A percentile compares a stretch with the other conserved stretches of the same genome.
phyloP scores from a whole-genome alignment of 23 tunicate species.

The Trididemnum nubilum region DNA sequence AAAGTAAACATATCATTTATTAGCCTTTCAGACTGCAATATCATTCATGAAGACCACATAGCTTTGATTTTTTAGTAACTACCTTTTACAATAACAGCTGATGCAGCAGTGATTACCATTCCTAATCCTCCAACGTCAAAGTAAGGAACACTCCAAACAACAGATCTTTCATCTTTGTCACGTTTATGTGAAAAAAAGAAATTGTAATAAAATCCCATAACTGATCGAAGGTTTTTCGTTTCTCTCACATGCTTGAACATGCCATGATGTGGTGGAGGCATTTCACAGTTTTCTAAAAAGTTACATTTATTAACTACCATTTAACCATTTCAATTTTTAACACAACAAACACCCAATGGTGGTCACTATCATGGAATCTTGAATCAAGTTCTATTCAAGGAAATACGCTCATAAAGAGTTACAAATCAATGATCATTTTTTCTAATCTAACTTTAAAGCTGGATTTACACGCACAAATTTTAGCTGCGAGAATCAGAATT shows the following conservation, averaged over 20 bases:
- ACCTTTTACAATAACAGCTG: constrained; percentile 40
- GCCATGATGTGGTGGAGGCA: constrained; percentile 33
- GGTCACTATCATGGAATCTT: too few species aligned
- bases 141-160: constrained; percentile 90
- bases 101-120: constrained; percentile 81
- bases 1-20: too few species aligned
- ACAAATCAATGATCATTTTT: too few species aligned
- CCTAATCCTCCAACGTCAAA: constrained; percentile 79
- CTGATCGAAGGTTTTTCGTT: constrained; percentile 57
- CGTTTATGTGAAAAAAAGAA: constrained; percentile 38
- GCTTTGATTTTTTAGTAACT: too few species aligned
- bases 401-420: too few species aligned
- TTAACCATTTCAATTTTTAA: not conserved
- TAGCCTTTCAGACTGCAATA: too few species aligned
- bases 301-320: not conserved
- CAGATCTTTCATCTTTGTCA: not conserved
- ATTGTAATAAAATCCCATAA: constrained; percentile 80
- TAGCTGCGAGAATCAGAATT: too few species aligned
- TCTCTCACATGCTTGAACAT: constrained; percentile 67
- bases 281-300: constrained; percentile 2
- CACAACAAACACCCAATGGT: too few species aligned
- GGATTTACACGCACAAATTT: too few species aligned
- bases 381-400: too few species aligned
- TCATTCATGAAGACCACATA: too few species aligned
- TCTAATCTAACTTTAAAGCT: too few species aligned